Percentiles rank a stretch among this genome's conserved stretches.
Evolutionary conservation across 2,888 invertebrate species (phyloP).

Genomic region (Drosophila prolongata): DNA sequence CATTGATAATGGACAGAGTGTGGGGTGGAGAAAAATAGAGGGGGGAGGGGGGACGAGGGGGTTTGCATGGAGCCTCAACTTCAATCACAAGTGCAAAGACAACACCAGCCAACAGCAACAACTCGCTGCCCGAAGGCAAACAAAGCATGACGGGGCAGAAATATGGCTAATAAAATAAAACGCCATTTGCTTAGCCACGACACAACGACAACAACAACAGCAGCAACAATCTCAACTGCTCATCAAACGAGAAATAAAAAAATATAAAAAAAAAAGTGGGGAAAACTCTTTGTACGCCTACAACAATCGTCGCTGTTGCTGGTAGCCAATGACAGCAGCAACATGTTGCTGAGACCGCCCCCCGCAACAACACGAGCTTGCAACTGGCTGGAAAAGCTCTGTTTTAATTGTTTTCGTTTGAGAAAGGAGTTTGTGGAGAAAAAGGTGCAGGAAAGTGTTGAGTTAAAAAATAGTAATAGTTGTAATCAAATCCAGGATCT

Average conservation of each 20-base stretch:
- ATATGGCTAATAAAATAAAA: slow-evolving; percentile 80
- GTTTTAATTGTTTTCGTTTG: slow-evolving; percentile 16
- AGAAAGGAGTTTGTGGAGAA: not conserved
- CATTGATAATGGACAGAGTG: slow-evolving; percentile 71
- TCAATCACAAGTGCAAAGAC: slow-evolving; percentile 52
- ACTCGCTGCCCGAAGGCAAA: slow-evolving; percentile 58
- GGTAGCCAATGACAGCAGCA: slow-evolving; percentile 53
- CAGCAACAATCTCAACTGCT: slow-evolving; percentile 13
- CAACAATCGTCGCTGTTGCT: slow-evolving; percentile 41
- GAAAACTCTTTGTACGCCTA: slow-evolving; percentile 59
- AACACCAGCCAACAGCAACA: slow-evolving; percentile 39
- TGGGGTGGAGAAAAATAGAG: not conserved
- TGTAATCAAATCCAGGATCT: no score
- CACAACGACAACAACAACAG: slow-evolving; percentile 7
- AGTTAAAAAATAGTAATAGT: no score
- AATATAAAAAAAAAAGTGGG: slow-evolving; percentile 21
- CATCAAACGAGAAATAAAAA: slow-evolving; percentile 40
- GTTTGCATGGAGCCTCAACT: slow-evolving; percentile 11
- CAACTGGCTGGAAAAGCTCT: slow-evolving; percentile 37
- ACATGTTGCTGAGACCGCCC: slow-evolving; percentile 70
- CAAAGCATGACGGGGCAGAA: slow-evolving; percentile 76
- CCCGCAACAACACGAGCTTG: slow-evolving; percentile 32
- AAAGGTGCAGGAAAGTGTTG: not conserved
- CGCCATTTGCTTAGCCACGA: slow-evolving; percentile 64
- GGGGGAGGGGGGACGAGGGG: not conserved